Evolutionary conservation across 2,888 invertebrate species (phyloP).

Genomic region (Harpalus rubripes): DNA sequence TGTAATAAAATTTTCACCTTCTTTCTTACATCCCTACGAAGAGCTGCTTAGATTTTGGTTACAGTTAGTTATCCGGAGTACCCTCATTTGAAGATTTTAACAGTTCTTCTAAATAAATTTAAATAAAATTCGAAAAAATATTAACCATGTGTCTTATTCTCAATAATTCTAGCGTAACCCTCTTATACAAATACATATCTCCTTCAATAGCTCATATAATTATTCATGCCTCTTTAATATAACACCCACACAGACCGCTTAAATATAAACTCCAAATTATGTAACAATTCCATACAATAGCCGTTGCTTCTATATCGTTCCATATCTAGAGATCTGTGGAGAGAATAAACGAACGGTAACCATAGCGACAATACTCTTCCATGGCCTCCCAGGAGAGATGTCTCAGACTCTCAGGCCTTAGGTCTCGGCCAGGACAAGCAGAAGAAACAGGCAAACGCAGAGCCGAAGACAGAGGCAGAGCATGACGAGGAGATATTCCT

Average conservation of each 20-base stretch:
- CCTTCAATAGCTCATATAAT: too few species aligned
- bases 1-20: too few species aligned
- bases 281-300: conserved; percentile 54
- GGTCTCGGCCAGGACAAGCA: background rate
- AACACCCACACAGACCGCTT: conserved; percentile 1
- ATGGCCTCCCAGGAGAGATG: conserved; percentile 58
- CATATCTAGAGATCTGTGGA: conserved; percentile 24
- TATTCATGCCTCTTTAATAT: too few species aligned
- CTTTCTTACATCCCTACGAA: too few species aligned
- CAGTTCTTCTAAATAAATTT: too few species aligned
- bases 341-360: conserved; percentile 59
- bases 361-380: conserved; percentile 53
- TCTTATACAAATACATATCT: too few species aligned
- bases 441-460: conserved; percentile 4
- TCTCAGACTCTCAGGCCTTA: background rate
- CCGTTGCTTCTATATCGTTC: background rate
- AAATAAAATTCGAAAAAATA: too few species aligned
- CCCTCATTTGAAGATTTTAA: too few species aligned
- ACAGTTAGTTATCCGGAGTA: too few species aligned
- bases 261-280: conserved; percentile 32
- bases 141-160: too few species aligned
- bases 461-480: conserved; percentile 35
- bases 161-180: too few species aligned
- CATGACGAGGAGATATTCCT: conserved; percentile 34
- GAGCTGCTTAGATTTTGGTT: too few species aligned